Evolutionary conservation across 1,140 invertebrate genomes (phyloP).

Genomic region (Agrilus planipennis): DNA sequence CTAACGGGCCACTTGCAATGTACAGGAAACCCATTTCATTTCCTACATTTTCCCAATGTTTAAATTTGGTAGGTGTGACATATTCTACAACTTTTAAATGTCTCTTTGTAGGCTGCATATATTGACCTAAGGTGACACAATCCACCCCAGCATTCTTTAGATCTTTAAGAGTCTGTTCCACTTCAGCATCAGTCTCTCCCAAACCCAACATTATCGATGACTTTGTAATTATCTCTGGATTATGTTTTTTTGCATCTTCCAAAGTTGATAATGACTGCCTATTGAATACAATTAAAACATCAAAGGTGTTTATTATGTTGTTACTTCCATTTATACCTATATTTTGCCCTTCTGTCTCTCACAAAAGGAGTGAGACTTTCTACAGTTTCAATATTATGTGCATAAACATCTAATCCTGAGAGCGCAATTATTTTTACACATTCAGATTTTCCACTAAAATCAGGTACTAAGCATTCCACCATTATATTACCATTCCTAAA

Average conservation of each 20-base stretch:
- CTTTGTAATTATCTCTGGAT: slow-evolving; percentile 83
- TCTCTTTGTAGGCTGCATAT: slow-evolving; percentile 97
- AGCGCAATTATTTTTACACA: slow-evolving; percentile 66
- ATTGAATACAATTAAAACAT: slow-evolving; percentile 15
- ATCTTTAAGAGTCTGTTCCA: slow-evolving; percentile 79
- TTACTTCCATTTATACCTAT: slow-evolving; percentile 35
- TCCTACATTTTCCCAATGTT: slow-evolving; percentile 80
- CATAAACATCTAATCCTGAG: slow-evolving; percentile 86
- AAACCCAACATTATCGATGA: slow-evolving; percentile 98
- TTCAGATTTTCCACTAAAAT: slow-evolving; percentile 78
- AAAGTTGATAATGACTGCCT: slow-evolving; percentile 80
- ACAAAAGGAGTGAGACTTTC: slow-evolving; percentile 81
- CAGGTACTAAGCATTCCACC: slow-evolving; percentile 95
- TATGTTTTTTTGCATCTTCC: slow-evolving; percentile 65
- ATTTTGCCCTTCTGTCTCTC: slow-evolving; percentile 76
- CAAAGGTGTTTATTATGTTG: background rate
- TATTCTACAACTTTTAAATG: slow-evolving; percentile 96
- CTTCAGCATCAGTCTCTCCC: slow-evolving; percentile 87
- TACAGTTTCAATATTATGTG: slow-evolving; percentile 95
- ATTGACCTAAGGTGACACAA: slow-evolving; percentile 94
- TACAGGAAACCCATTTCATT: slow-evolving; percentile 88
- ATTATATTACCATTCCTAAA: slow-evolving; percentile 71
- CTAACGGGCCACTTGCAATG: slow-evolving; percentile 93
- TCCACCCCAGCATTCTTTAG: slow-evolving; percentile 71
- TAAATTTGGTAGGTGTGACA: slow-evolving; percentile 91